phyloP scores from a whole-genome alignment of 1,140 invertebrate genomes.

The Solenopsis fugax region DNA sequence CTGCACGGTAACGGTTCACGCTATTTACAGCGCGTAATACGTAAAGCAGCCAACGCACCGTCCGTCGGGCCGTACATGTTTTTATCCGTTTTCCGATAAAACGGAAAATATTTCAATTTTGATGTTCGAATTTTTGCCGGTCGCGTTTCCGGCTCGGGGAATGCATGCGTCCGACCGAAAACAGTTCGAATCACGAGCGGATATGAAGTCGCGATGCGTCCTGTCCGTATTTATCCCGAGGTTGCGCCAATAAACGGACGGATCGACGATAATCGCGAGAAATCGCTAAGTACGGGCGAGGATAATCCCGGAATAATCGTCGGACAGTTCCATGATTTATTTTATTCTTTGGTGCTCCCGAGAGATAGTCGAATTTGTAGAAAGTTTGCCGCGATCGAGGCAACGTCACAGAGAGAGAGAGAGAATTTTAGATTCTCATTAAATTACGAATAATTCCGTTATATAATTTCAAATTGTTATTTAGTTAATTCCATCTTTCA shows the following conservation, averaged over 20 bases:
- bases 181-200: slow-evolving; percentile 57
- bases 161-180: slow-evolving; percentile 51
- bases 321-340: background rate
- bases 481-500: background rate
- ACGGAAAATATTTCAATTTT: slow-evolving; percentile 68
- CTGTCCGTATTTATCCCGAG: slow-evolving; percentile 39
- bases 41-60: slow-evolving; percentile 29
- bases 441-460: background rate
- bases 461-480: slow-evolving; percentile 1
- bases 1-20: slow-evolving; percentile 32
- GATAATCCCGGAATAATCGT: background rate
- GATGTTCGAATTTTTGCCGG: slow-evolving; percentile 68
- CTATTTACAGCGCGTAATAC: slow-evolving; percentile 59
- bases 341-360: background rate
- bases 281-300: background rate
- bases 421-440: background rate
- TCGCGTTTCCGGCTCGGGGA: slow-evolving; percentile 50
- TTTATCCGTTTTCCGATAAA: slow-evolving; percentile 63
- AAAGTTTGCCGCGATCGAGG: background rate
- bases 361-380: background rate
- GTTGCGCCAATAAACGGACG: slow-evolving; percentile 46
- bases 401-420: background rate
- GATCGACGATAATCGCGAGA: slow-evolving; percentile 47
- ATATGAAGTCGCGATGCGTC: slow-evolving; percentile 53
- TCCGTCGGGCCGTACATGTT: slow-evolving; percentile 36